phyloP scores from a whole-genome alignment of 2,797 vertebrate genomes.

The Sphenodon punctatus region DNA sequence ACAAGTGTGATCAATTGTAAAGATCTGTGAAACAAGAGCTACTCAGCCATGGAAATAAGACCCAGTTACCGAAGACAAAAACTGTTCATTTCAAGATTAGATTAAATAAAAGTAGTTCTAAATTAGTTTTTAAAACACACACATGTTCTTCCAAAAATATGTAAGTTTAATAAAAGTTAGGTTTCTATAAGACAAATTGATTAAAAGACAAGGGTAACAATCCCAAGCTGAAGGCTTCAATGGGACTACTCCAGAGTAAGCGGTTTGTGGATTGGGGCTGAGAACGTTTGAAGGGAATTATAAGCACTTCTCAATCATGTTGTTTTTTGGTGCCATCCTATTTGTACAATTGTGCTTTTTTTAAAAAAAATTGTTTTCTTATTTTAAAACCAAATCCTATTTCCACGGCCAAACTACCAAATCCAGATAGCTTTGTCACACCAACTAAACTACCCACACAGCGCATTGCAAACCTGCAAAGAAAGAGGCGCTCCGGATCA shows the following conservation, averaged over 20 bases:
- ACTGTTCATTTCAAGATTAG: slow-evolving; percentile 7
- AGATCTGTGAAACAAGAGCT: slow-evolving; percentile 66
- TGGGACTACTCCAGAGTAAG: too few relatives aligned
- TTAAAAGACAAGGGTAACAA: too few relatives aligned
- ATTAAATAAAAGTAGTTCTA: background rate
- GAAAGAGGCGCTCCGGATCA: slow-evolving; percentile 99
- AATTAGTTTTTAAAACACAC: slow-evolving; percentile 16
- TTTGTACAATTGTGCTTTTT: too few relatives aligned
- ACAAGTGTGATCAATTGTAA: slow-evolving; percentile 51
- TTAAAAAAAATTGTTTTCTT: too few relatives aligned
- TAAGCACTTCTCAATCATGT: too few relatives aligned
- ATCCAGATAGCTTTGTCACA: slow-evolving; percentile 36
- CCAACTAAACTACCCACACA: slow-evolving; percentile 78
- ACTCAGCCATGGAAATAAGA: slow-evolving; percentile 81
- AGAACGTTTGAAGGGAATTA: too few relatives aligned
- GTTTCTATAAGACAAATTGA: too few relatives aligned
- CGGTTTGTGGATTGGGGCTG: too few relatives aligned
- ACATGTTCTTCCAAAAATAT: background rate
- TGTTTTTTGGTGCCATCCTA: too few relatives aligned
- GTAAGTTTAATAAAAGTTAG: too few relatives aligned
- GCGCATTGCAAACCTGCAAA: slow-evolving; percentile 98
- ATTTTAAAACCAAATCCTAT: slow-evolving; percentile 69
- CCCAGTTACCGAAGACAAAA: background rate
- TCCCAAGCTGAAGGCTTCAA: too few relatives aligned
- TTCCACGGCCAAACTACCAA: slow-evolving; percentile 73